A percentile compares a stretch with the other conserved stretches of the same genome.
Evolutionary conservation across 2,797 vertebrate species (phyloP).

Genomic region (Odontamblyopus rebecca): DNA sequence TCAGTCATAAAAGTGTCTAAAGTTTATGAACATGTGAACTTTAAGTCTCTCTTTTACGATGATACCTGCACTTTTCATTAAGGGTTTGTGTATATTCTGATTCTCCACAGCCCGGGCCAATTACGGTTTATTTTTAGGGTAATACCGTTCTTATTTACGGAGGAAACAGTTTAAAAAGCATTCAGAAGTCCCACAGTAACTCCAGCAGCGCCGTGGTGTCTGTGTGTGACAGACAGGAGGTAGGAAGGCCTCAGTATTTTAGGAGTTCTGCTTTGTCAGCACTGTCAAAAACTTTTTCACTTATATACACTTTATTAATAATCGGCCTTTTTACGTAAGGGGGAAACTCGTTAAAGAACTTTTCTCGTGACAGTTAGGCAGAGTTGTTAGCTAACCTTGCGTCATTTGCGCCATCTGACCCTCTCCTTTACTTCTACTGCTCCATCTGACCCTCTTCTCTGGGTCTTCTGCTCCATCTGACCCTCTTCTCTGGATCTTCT

Average conservation of each 20-base stretch:
- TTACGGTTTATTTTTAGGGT: not conserved
- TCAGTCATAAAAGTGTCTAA: too few species aligned
- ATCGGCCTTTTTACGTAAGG: slow-evolving; percentile 4
- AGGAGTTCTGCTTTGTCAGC: not conserved
- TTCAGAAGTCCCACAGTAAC: not conserved
- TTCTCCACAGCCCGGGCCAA: not conserved
- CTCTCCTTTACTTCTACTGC: not conserved
- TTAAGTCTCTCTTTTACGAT: not conserved
- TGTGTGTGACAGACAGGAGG: slow-evolving; percentile 2
- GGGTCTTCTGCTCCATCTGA: too few species aligned
- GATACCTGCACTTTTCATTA: not conserved
- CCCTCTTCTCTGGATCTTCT: too few species aligned
- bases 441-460: not conserved
- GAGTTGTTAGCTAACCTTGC: not conserved
- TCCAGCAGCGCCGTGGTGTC: not conserved
- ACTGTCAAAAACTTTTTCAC: slow-evolving; percentile 6
- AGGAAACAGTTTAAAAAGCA: not conserved
- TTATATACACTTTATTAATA: not conserved
- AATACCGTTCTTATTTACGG: not conserved
- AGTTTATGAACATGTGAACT: not conserved
- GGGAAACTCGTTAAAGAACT: slow-evolving; percentile 4
- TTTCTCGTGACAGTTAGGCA: slow-evolving; percentile 1
- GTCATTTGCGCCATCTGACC: not conserved
- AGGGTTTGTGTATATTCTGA: not conserved
- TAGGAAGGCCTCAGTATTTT: slow-evolving; percentile 5